phyloP scores from a whole-genome alignment of 1,140 invertebrate species.

The Orussus abietinus region DNA sequence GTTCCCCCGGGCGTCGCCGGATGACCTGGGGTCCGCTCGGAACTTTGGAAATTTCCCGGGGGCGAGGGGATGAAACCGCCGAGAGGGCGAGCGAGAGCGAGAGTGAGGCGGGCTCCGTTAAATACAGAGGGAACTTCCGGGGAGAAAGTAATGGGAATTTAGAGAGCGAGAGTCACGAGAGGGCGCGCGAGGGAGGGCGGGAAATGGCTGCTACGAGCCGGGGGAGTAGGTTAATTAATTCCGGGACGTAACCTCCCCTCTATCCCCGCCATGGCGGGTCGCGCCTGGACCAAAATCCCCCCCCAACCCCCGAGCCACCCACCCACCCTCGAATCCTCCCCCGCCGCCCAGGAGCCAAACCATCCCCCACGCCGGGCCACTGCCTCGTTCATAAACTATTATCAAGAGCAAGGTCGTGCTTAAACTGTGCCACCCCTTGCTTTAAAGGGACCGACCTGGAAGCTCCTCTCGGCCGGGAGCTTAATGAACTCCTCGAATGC shows the following conservation, averaged over 20 bases:
- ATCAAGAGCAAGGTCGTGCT: constrained; percentile 47
- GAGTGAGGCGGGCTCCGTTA: constrained; percentile 8
- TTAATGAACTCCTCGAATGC: constrained; percentile 33
- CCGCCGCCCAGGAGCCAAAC: constrained; percentile 4
- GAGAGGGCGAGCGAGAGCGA: neutral
- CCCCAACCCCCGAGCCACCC: constrained; percentile 23
- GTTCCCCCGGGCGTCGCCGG: too few relatives aligned
- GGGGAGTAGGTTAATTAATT: constrained; percentile 51
- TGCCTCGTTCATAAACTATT: constrained; percentile 46
- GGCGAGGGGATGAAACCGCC: constrained; percentile 20
- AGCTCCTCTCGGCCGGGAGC: constrained; percentile 18
- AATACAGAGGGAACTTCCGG: constrained; percentile 6
- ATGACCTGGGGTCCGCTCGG: too few relatives aligned
- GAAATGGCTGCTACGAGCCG: constrained; percentile 41
- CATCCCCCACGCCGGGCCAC: constrained; percentile 2
- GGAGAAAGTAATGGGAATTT: constrained; percentile 46
- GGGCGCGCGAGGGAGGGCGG: too few relatives aligned
- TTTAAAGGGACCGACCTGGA: constrained; percentile 38
- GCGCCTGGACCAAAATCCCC: too few relatives aligned
- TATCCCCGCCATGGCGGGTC: too few relatives aligned
- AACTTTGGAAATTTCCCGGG: too few relatives aligned
- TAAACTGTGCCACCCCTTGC: constrained; percentile 43
- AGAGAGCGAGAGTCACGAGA: constrained; percentile 49
- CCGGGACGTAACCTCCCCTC: constrained; percentile 43
- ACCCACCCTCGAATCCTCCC: constrained; percentile 8